phyloP scores from a whole-genome alignment of 2,888 invertebrate species.

The Hyppa rectilinea region DNA sequence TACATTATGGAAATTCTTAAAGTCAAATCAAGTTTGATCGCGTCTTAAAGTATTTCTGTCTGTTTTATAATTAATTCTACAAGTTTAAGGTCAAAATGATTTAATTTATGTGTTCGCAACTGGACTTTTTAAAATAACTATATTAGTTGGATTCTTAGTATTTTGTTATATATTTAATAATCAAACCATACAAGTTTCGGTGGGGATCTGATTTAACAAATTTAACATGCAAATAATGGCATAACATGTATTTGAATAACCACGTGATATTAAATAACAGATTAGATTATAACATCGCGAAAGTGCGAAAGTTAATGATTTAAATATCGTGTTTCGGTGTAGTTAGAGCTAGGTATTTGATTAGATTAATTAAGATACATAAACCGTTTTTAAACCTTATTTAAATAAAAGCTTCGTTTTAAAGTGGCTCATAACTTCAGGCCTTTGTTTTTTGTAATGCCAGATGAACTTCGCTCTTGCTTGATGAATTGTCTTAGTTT shows the following conservation, averaged over 20 bases:
- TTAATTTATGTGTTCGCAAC: background rate
- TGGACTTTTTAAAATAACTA: background rate
- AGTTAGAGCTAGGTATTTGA: background rate
- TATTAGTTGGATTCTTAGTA: background rate
- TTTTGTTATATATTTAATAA: background rate
- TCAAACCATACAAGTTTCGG: background rate
- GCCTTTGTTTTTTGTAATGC: background rate
- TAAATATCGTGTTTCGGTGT: background rate
- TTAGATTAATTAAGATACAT: background rate
- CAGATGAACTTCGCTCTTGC: background rate
- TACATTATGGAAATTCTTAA: background rate
- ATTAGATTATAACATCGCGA: background rate
- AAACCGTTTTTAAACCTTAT: too few species aligned
- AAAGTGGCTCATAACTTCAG: background rate
- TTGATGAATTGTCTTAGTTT: background rate
- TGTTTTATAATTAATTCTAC: slow-evolving; percentile 3
- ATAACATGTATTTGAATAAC: background rate
- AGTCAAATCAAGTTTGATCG: slow-evolving; percentile 4
- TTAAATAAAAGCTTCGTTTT: background rate
- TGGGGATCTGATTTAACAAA: background rate
- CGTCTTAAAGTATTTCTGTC: slow-evolving; percentile 3
- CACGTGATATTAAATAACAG: background rate
- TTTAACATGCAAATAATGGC: background rate
- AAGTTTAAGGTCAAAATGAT: background rate
- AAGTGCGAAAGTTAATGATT: background rate